phyloP scores from a whole-genome alignment of 2,888 invertebrate species.

The Drosophila mimetica region DNA sequence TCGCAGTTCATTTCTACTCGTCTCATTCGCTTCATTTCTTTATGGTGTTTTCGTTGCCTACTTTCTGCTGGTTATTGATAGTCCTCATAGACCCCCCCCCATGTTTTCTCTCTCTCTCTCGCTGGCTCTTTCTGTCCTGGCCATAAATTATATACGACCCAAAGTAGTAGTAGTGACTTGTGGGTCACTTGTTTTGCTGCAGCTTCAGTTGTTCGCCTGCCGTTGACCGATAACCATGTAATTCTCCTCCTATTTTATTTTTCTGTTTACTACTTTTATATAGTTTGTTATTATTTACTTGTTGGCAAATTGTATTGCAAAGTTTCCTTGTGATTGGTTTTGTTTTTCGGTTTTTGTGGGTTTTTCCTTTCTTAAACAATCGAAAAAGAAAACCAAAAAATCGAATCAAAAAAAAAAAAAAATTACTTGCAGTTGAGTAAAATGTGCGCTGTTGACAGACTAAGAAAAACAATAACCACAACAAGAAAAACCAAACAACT shows the following conservation, averaged over 20 bases:
- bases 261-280: neutral
- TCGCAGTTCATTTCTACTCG: slow-evolving; percentile 39
- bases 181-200: slow-evolving; percentile 20
- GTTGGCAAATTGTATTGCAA: slow-evolving; percentile 56
- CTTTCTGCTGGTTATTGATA: slow-evolving; percentile 32
- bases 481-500: slow-evolving; percentile 17
- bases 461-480: slow-evolving; percentile 36
- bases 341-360: slow-evolving; percentile 33
- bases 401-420: slow-evolving; percentile 27
- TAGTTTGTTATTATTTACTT: slow-evolving; percentile 17
- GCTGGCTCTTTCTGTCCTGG: neutral
- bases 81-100: slow-evolving; percentile 5
- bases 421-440: slow-evolving; percentile 51
- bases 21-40: slow-evolving; percentile 2
- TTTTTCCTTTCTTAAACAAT: neutral
- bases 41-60: slow-evolving; percentile 22
- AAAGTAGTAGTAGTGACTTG: slow-evolving; percentile 19
- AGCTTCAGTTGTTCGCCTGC: slow-evolving; percentile 36
- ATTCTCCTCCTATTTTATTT: neutral
- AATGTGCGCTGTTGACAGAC: slow-evolving; percentile 39
- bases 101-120: neutral
- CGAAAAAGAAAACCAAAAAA: slow-evolving; percentile 2
- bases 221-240: slow-evolving; percentile 41
- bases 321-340: slow-evolving; percentile 37
- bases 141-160: slow-evolving; percentile 23